A percentile compares a stretch with the other conserved stretches of the same genome.
These are phyloP conservation scores for Drosophila sulfurigaster DNA, from an alignment of 1,140 invertebrate species.

Conservation along the genomic window DNA sequence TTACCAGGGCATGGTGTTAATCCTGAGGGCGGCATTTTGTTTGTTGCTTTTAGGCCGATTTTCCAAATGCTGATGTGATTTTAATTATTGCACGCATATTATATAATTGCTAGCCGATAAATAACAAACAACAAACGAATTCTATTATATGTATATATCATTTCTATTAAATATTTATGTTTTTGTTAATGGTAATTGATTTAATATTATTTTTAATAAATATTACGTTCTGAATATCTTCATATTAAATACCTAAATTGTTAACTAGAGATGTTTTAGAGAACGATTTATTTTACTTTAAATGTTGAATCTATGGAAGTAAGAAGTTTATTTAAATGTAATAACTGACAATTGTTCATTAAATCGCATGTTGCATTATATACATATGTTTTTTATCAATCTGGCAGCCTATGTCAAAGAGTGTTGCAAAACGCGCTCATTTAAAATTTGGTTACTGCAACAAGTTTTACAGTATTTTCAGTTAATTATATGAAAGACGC, in stretches of 20 bases:
- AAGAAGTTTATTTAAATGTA: too few species aligned
- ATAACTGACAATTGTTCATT: too few species aligned
- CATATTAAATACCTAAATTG: too few species aligned
- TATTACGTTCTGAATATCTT: too few species aligned
- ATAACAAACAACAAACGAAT: background rate
- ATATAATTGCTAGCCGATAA: background rate
- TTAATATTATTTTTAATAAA: too few species aligned
- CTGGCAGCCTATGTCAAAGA: conserved; percentile 4
- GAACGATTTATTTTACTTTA: too few species aligned
- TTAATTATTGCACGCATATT: conserved; percentile 38
- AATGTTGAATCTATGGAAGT: too few species aligned
- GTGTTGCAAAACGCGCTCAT: conserved; percentile 1
- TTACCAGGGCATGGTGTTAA: conserved; percentile 55
- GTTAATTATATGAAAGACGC: conserved; percentile 6
- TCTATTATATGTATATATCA: background rate
- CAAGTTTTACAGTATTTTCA: conserved; percentile 33
- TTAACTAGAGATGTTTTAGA: too few species aligned
- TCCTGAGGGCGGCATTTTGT: conserved; percentile 65
- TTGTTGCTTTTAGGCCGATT: conserved; percentile 55
- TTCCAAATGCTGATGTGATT: conserved; percentile 55
- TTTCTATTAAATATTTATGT: too few species aligned
- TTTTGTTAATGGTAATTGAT: too few species aligned
- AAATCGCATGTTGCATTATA: too few species aligned
- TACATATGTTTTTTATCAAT: background rate
- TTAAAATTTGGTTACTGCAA: conserved; percentile 4